Percentiles rank a stretch among this genome's conserved stretches.
Conservation (phyloP, 2,113 vertebrate species). For the Myiozetetes cayanensis region DNA sequence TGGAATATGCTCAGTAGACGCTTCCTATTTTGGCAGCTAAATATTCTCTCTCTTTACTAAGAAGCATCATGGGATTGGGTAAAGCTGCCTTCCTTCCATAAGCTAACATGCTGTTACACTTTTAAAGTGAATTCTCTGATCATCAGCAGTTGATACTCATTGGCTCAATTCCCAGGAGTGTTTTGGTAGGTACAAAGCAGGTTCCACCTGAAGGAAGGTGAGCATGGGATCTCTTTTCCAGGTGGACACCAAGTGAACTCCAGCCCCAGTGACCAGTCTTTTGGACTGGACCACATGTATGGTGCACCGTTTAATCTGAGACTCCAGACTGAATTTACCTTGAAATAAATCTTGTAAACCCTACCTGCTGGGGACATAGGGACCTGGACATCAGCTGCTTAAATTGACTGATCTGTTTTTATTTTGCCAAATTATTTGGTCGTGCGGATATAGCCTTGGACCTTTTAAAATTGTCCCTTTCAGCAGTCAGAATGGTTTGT, state of each 20-base stretch:
- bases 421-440: neutral
- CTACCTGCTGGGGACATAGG: neutral
- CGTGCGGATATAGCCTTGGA: neutral
- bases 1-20: neutral
- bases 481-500: neutral
- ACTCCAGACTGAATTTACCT: neutral
- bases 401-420: neutral
- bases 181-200: neutral
- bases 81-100: neutral
- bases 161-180: neutral
- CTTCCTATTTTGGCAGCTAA: neutral
- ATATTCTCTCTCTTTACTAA: neutral
- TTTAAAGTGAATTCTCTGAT: neutral
- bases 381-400: neutral
- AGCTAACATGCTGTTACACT: neutral
- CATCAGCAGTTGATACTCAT: neutral
- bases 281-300: neutral
- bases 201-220: neutral
- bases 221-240: neutral
- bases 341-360: neutral
- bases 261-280: rapidly evolving
- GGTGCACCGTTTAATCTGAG: neutral
- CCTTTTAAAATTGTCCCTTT: neutral
- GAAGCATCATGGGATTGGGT: neutral
- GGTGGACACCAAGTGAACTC: neutral